Conservation (phyloP, 2,888 invertebrate species). For the Plutella xylostella region DNA sequence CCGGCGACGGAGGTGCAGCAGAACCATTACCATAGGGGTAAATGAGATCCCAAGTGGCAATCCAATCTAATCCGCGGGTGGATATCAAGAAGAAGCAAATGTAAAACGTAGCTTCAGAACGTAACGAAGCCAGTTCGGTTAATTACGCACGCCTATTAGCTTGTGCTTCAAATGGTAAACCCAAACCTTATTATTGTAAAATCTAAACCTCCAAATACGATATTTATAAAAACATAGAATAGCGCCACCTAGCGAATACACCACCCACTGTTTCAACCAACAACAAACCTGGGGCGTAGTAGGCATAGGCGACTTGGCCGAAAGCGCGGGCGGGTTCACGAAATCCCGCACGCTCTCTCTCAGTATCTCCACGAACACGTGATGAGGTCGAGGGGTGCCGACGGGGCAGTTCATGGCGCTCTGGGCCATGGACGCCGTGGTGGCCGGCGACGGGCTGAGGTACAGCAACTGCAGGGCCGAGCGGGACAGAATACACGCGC, state of each 20-base stretch:
- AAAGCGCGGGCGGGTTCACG: conserved; percentile 90
- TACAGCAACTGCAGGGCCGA: conserved; percentile 90
- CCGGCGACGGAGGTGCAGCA: conserved; percentile 75
- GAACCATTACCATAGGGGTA: no score
- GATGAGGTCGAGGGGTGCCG: conserved; percentile 39
- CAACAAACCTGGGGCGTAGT: conserved; percentile 72
- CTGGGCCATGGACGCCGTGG: conserved; percentile 30
- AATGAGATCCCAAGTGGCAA: no score
- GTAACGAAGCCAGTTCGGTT: no score
- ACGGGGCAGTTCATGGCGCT: conserved; percentile 25
- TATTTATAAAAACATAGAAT: no score
- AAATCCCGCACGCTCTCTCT: conserved; percentile 88
- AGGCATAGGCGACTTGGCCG: conserved; percentile 76
- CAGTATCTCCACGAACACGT: conserved; percentile 80
- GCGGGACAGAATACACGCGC: conserved; percentile 92
- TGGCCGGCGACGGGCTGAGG: conserved; percentile 61
- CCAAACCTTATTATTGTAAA: no score
- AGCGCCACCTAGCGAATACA: neutral
- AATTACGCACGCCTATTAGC: no score
- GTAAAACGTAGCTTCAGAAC: no score
- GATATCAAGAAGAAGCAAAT: no score
- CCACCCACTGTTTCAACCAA: conserved; percentile 9
- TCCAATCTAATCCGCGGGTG: no score
- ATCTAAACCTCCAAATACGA: no score
- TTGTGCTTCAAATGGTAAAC: no score